Evolutionary conservation across 2,888 invertebrate species (phyloP).

Genomic region (Clistopyga incitator): DNA sequence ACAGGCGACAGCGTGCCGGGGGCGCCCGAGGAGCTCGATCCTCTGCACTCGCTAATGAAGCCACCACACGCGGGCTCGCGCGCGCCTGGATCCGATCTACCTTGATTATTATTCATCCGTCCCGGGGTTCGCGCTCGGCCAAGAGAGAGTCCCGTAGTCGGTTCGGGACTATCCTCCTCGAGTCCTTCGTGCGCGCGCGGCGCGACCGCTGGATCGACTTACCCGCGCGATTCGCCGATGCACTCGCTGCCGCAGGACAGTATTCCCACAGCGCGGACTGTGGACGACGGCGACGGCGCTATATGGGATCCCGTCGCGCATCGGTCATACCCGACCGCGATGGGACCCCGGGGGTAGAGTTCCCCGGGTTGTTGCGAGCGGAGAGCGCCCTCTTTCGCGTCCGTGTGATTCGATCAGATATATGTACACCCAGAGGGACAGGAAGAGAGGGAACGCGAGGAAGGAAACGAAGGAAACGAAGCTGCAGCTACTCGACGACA

Average conservation of each 20-base stretch:
- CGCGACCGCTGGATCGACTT: conserved; percentile 40
- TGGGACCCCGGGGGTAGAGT: conserved; percentile 47
- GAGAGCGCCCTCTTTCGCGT: conserved; percentile 58
- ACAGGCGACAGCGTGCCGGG: conserved; percentile 46
- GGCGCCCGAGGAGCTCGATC: conserved; percentile 41
- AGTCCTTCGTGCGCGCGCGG: conserved; percentile 60
- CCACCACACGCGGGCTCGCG: conserved; percentile 67
- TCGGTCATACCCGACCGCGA: conserved; percentile 68
- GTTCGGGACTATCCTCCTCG: conserved; percentile 50
- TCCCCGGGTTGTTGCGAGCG: conserved; percentile 40
- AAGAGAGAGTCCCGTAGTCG: conserved; percentile 55
- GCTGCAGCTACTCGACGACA: background rate
- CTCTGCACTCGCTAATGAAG: conserved; percentile 69
- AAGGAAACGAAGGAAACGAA: conserved; percentile 42
- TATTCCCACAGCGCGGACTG: conserved; percentile 60
- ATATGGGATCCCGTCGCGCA: conserved; percentile 70
- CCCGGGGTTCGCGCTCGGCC: conserved; percentile 61
- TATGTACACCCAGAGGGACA: conserved; percentile 24
- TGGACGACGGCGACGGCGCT: conserved; percentile 56
- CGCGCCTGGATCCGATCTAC: conserved; percentile 72
- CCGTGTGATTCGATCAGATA: conserved; percentile 70
- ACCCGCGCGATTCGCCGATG: conserved; percentile 51
- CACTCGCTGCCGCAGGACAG: conserved; percentile 53
- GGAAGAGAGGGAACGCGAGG: conserved; percentile 40
- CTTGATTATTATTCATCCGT: conserved; percentile 77